Percentiles rank a stretch among this genome's conserved stretches.
These are phyloP conservation scores for Perognathus longimembris DNA, from an alignment of 2,113 vertebrate species.

Conservation along the genomic window DNA sequence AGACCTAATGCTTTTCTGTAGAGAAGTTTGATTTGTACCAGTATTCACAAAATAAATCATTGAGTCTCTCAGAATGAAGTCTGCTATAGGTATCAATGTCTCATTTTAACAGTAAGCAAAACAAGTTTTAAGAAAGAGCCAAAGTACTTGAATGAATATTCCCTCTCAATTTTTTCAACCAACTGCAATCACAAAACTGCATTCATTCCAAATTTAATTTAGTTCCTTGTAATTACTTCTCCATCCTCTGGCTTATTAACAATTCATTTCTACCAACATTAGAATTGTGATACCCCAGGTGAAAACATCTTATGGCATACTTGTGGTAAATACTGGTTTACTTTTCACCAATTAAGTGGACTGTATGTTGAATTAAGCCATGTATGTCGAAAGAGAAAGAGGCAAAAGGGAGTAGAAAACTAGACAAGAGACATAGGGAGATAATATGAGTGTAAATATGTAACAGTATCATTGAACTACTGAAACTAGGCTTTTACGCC, in stretches of 20 bases:
- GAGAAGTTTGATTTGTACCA: neutral
- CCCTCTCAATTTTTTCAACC: conserved; percentile 44
- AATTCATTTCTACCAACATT: conserved; percentile 64
- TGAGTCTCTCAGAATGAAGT: neutral
- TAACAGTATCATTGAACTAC: neutral
- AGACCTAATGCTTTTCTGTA: neutral
- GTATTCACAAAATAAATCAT: neutral
- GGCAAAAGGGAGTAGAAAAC: too few species aligned
- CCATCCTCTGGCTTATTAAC: conserved; percentile 55
- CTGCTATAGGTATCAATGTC: neutral
- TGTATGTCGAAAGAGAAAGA: neutral
- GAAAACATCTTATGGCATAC: neutral
- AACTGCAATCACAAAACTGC: conserved; percentile 43
- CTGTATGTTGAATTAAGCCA: too few species aligned
- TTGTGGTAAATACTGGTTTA: neutral
- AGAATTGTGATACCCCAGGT: conserved; percentile 40
- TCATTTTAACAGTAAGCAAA: conserved; percentile 33
- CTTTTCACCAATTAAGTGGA: neutral
- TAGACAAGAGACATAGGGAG: too few species aligned
- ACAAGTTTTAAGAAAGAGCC: neutral
- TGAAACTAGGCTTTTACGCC: neutral
- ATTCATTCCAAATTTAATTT: conserved; percentile 57
- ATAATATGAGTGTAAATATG: neutral
- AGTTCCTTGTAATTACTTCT: conserved; percentile 58
- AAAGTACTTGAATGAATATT: neutral